These are phyloP conservation scores for Brassicogethes aeneus DNA, from an alignment of 2,888 invertebrate genomes.

Conservation along the genomic window DNA sequence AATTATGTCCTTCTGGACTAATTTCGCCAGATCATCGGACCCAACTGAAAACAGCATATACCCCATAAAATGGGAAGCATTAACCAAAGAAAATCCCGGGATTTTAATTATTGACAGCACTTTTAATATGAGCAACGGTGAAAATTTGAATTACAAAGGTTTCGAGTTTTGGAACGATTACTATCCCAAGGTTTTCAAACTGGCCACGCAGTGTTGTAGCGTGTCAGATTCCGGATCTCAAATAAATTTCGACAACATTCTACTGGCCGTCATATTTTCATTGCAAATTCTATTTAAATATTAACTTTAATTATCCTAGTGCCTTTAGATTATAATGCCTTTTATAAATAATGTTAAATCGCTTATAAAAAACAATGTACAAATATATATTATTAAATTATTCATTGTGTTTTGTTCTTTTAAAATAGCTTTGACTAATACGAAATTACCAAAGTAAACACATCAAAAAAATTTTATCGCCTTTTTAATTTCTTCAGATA, in stretches of 20 bases:
- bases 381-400: background rate
- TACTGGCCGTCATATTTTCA: background rate
- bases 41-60: constrained; percentile 62
- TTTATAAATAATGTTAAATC: background rate
- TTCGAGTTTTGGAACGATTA: constrained; percentile 80
- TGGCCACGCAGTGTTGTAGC: constrained; percentile 63
- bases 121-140: constrained; percentile 65
- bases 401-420: no score
- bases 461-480: no score
- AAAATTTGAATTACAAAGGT: constrained; percentile 63
- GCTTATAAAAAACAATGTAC: background rate
- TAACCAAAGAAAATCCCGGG: constrained; percentile 56
- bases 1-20: constrained; percentile 73
- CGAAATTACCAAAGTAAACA: no score
- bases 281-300: background rate
- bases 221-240: background rate
- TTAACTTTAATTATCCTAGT: background rate
- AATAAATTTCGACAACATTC: background rate
- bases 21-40: constrained; percentile 66
- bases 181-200: constrained; percentile 65
- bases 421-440: no score
- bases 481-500: no score
- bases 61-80: constrained; percentile 64
- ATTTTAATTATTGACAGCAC: constrained; percentile 67
- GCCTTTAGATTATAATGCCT: background rate